Conservation (phyloP, 2,113 vertebrate genomes). For the Candoia aspera region DNA sequence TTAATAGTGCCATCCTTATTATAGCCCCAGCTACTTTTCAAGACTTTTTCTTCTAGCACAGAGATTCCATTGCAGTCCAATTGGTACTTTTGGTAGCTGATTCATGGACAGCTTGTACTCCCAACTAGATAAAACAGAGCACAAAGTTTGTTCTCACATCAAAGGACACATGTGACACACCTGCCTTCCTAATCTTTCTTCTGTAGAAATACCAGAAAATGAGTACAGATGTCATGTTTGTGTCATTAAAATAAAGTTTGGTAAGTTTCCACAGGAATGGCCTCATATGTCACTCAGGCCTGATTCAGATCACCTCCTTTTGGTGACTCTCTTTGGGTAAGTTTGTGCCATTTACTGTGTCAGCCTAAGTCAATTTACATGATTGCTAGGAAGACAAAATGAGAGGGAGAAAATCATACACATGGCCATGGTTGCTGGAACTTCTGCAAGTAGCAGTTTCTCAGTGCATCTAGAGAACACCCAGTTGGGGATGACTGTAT, state of each 20-base stretch:
- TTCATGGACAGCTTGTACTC: background rate
- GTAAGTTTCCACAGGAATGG: background rate
- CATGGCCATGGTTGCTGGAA: background rate
- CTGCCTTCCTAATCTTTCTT: background rate
- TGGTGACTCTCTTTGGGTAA: background rate
- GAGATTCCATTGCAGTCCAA: background rate
- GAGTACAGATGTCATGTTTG: background rate
- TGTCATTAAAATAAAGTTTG: background rate
- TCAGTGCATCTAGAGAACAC: background rate
- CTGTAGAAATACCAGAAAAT: background rate
- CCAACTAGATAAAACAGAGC: background rate
- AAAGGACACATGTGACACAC: background rate
- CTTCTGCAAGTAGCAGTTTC: background rate
- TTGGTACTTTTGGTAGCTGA: background rate
- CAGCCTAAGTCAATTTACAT: background rate
- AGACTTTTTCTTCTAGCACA: background rate
- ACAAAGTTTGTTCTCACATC: background rate
- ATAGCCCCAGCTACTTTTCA: background rate
- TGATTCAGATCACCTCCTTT: background rate
- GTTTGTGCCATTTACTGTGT: background rate
- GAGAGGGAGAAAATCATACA: background rate
- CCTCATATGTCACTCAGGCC: no score
- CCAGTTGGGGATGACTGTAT: background rate
- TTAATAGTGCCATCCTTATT: background rate
- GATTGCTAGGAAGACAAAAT: background rate